Evolutionary conservation across 2,888 invertebrate species (phyloP).

Genomic region (Lacanobia oleracea): DNA sequence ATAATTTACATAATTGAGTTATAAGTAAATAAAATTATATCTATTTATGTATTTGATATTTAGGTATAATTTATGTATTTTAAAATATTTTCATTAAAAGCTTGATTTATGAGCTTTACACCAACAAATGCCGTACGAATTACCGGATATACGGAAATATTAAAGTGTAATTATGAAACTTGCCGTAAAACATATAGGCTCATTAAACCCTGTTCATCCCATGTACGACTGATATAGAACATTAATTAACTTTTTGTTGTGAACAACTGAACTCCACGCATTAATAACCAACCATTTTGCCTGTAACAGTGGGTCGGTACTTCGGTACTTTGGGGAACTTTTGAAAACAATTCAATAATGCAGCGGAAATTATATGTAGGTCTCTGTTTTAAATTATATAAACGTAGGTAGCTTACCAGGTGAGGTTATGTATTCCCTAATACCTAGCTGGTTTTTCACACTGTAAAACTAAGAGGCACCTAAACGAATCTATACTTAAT

Average conservation of each 20-base stretch:
- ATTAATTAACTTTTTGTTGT: constrained; percentile 53
- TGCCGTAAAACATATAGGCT: constrained; percentile 15
- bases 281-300: constrained; percentile 51
- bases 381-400: background rate
- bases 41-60: too few species aligned
- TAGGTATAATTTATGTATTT: background rate
- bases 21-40: too few species aligned
- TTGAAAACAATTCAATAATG: constrained; percentile 19
- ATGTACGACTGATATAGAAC: constrained; percentile 34
- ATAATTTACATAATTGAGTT: too few species aligned
- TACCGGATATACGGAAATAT: background rate
- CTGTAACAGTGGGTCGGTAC: constrained; percentile 19
- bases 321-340: constrained; percentile 14
- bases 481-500: too few species aligned
- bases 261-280: constrained; percentile 31
- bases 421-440: too few species aligned
- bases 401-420: background rate
- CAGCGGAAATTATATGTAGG: constrained; percentile 6
- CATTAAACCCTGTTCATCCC: constrained; percentile 36
- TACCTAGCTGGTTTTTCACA: too few species aligned
- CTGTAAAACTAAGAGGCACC: too few species aligned
- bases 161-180: constrained; percentile 22
- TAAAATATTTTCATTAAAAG: background rate
- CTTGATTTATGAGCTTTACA: background rate
- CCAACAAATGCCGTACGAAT: background rate